Evolutionary conservation across 1,140 invertebrate genomes (phyloP), one percentile per base, ranked within the genome.

Genomic region (Procambarus virginalis): DNA sequence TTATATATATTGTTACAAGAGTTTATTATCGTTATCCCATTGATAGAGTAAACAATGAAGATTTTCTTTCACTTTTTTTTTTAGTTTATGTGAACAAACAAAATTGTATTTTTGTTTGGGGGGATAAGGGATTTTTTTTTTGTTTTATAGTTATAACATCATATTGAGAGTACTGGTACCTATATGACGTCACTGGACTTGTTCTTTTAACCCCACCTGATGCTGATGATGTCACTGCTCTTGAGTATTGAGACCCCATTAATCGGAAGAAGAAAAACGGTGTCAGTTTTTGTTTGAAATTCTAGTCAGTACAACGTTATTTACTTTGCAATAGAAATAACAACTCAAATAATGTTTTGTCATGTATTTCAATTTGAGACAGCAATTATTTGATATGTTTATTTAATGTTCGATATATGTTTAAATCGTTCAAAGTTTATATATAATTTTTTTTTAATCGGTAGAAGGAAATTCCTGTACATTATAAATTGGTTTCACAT

Each of bases 281-380:
- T 84, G 88, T 81, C 88, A 89, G 88, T 84, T 89, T 89, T 84
- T 89, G 73, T 89, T 89, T 89, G 75, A 58, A 84, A 89, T 84
- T 89, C 88, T 89, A 89, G 88, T 89, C 88, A 89, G 88, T 89
- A 84, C 88, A 89, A 84, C 73, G 84, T 78, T 84, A 89, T 89
- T 89, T 89, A 89, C 87, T 89, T 58, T 89, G 81, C 77, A 34
- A 84, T 84, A 89, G 88, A 78, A 89, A 89, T 89, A 64, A 82
- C 55, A 58, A 87, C 75, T 89, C 64, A 84, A 84, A 64, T 70
- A 79, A 34, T 34, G 34, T 49, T 83, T 88, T 81, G 45, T 84
- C 88, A 68, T 77, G 76, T 88, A 68, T 80, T 89, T 89, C 76
- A 78, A 49, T 80, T 81, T 68, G 17, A 55, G 60, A 70, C 45